Evolutionary conservation across 2,797 vertebrate genomes (phyloP).

Genomic region (Petrocephalus schoutedeni): DNA sequence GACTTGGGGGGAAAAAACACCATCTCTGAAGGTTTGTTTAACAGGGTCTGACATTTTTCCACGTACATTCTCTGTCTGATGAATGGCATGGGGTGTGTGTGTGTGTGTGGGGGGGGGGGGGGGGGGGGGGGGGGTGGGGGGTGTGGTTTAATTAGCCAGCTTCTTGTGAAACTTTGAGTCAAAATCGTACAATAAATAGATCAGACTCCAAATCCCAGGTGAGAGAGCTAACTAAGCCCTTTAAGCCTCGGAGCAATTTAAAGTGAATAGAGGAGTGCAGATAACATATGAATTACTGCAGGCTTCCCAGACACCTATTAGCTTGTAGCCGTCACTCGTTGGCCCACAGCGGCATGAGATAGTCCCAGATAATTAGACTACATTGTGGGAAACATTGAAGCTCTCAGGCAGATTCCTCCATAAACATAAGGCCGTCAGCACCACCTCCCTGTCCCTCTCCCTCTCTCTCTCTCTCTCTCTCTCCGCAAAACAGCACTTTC

Average conservation of each 20-base stretch:
- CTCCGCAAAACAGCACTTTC: conserved; percentile 18
- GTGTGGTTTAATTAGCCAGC: conserved; percentile 63
- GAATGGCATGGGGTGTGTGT: not conserved
- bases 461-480: not conserved
- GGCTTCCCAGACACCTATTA: conserved; percentile 53
- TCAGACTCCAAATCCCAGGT: conserved; percentile 63
- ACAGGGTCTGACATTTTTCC: not conserved
- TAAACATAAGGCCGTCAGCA: conserved; percentile 18
- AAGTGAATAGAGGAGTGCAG: conserved; percentile 47
- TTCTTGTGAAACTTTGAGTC: conserved; percentile 61
- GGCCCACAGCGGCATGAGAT: conserved; percentile 31
- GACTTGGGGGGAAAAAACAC: not conserved
- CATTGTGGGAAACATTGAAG: conserved; percentile 38
- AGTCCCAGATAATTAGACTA: conserved; percentile 48
- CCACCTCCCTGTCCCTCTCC: not conserved
- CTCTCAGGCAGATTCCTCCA: conserved; percentile 30
- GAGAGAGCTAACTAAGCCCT: conserved; percentile 53
- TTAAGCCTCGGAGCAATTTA: conserved; percentile 70
- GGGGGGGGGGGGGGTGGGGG: conserved; percentile 24
- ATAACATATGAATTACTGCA: conserved; percentile 45
- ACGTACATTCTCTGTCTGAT: not conserved
- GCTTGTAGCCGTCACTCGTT: conserved; percentile 34
- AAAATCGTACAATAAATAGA: conserved; percentile 60
- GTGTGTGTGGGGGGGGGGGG: conserved; percentile 31
- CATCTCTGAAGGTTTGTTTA: not conserved